Evolutionary conservation across 1,140 invertebrate genomes (phyloP).

Genomic region (Mesaphorura yosii): DNA sequence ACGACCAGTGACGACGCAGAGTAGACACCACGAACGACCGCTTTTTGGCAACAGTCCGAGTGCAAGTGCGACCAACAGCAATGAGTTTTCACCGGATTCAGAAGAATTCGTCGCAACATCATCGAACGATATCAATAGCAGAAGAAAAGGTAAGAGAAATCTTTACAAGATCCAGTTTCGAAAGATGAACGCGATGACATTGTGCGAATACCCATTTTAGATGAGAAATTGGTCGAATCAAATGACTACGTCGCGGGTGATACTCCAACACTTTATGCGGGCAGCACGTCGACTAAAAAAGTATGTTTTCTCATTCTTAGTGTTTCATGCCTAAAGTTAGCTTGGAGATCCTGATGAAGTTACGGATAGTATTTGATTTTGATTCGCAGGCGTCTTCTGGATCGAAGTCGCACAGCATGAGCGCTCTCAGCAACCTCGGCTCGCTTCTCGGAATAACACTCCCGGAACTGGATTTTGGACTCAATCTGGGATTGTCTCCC

Average conservation of each 20-base stretch:
- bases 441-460: conserved; percentile 73
- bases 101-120: conserved; percentile 1
- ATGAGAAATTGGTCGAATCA: conserved; percentile 23
- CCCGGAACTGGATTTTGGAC: conserved; percentile 53
- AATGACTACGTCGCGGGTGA: conserved; percentile 44
- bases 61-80: not conserved
- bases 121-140: conserved; percentile 8
- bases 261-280: conserved; percentile 54
- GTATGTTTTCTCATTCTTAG: too few species aligned
- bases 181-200: too few species aligned
- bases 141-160: conserved; percentile 6
- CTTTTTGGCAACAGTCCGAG: conserved; percentile 9
- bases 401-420: not conserved
- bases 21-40: conserved; percentile 8
- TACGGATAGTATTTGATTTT: not conserved
- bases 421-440: conserved; percentile 38
- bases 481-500: conserved; percentile 44
- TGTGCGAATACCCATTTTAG: too few species aligned
- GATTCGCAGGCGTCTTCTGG: not conserved
- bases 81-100: too few species aligned
- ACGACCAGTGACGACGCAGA: conserved; percentile 6
- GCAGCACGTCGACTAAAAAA: conserved; percentile 34
- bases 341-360: not conserved
- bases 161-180: too few species aligned
- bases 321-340: too few species aligned